phyloP scores from a whole-genome alignment of 2,113 vertebrate genomes.

The Trachemys scripta region DNA sequence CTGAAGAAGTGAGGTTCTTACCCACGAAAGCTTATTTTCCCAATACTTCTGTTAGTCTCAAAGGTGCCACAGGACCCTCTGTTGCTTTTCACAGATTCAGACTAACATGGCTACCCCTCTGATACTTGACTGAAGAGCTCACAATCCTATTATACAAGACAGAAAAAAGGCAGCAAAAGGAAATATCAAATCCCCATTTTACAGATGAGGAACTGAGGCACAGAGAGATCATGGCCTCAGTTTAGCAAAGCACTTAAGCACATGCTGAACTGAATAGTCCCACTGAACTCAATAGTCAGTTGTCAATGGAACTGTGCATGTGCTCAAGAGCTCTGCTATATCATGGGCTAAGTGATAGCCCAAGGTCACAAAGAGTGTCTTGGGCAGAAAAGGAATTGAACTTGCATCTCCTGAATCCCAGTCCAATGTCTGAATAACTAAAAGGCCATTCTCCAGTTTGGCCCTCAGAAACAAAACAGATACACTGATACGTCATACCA shows the following conservation, averaged over 20 bases:
- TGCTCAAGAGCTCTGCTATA: neutral
- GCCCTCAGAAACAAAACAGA: rapidly evolving
- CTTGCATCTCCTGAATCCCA: neutral
- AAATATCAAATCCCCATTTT: neutral
- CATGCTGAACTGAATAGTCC: neutral
- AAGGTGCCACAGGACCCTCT: too few species aligned
- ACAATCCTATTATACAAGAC: rapidly evolving
- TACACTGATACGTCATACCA: neutral
- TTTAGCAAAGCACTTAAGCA: neutral
- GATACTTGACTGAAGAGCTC: neutral
- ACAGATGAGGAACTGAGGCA: neutral
- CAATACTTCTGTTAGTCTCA: too few species aligned
- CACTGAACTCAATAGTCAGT: neutral
- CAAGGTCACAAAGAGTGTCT: neutral
- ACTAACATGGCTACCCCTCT: too few species aligned
- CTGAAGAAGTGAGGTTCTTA: too few species aligned
- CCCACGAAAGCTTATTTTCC: too few species aligned
- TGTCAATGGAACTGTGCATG: neutral
- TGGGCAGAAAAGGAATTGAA: neutral
- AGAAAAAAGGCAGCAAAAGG: neutral
- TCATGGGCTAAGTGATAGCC: neutral
- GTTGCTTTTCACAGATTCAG: too few species aligned
- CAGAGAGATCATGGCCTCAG: neutral
- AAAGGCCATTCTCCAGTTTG: neutral
- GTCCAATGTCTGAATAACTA: neutral